Percentiles rank a stretch among this genome's conserved stretches.
Conservation (phyloP, 2,113 vertebrate species). For the Pongo pygmaeus region DNA sequence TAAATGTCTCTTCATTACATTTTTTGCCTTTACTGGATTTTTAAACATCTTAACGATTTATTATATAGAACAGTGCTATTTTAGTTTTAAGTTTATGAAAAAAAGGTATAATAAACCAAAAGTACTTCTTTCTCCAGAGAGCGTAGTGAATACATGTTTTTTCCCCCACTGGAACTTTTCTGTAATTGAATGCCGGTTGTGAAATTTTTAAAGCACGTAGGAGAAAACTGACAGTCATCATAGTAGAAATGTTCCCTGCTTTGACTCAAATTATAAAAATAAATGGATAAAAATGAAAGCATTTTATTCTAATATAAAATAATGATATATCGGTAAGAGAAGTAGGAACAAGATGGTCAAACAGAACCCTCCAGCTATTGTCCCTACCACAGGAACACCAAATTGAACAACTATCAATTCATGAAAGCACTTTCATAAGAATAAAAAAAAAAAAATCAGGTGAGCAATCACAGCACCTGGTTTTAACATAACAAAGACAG, state of each 20-base stretch:
- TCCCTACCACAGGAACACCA: background rate
- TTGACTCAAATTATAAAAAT: conserved; percentile 37
- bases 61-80: background rate
- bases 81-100: conserved; percentile 17
- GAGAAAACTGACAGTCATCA: background rate
- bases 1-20: background rate
- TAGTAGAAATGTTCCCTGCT: background rate
- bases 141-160: background rate
- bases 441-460: background rate
- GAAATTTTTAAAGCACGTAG: conserved; percentile 17
- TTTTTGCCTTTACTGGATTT: background rate
- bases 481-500: background rate
- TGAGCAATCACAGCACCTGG: background rate
- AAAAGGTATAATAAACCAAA: background rate
- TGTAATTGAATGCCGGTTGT: background rate
- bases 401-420: background rate
- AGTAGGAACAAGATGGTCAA: background rate
- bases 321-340: background rate
- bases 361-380: background rate
- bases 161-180: background rate
- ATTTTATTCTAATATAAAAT: conserved; percentile 24
- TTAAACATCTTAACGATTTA: background rate
- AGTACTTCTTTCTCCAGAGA: background rate
- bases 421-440: background rate
- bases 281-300: background rate